A percentile compares a stretch with the other conserved stretches of the same genome.
Evolutionary conservation across 2,113 vertebrate species (phyloP).

Genomic region (Chloropsis cyanopogon): DNA sequence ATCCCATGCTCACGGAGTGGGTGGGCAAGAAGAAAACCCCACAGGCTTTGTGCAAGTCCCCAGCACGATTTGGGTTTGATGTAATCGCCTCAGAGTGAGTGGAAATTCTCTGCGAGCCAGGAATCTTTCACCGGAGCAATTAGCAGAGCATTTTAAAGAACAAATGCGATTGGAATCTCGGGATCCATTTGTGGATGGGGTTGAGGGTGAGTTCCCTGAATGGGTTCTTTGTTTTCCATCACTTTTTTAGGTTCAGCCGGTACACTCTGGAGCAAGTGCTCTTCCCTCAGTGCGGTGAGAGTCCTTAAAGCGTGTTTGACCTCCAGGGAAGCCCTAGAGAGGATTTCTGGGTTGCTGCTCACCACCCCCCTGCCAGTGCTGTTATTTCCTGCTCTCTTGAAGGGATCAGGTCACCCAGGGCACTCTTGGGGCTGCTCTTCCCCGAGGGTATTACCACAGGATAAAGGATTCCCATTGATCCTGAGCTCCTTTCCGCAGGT

Average conservation of each 20-base stretch:
- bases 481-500: neutral
- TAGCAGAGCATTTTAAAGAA: conserved; percentile 20
- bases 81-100: neutral
- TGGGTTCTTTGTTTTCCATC: conserved; percentile 6
- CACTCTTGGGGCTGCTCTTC: accelerated
- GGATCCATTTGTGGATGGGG: neutral
- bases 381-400: neutral
- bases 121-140: conserved; percentile 52
- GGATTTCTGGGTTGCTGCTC: neutral
- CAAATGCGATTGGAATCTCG: conserved; percentile 12
- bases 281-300: neutral
- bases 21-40: neutral
- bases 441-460: neutral
- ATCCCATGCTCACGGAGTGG: neutral
- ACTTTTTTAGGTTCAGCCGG: neutral
- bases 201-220: neutral
- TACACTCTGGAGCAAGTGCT: neutral
- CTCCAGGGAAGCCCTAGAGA: neutral
- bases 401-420: neutral
- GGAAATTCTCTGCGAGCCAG: conserved; percentile 1
- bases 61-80: neutral
- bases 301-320: neutral
- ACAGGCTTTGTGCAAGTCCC: neutral
- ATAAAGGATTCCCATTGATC: neutral
- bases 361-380: neutral